Percentiles rank a stretch among this genome's conserved stretches.
These are phyloP conservation scores for Xestia sexstrigata DNA, from an alignment of 2,888 invertebrate genomes.

Conservation along the genomic window DNA sequence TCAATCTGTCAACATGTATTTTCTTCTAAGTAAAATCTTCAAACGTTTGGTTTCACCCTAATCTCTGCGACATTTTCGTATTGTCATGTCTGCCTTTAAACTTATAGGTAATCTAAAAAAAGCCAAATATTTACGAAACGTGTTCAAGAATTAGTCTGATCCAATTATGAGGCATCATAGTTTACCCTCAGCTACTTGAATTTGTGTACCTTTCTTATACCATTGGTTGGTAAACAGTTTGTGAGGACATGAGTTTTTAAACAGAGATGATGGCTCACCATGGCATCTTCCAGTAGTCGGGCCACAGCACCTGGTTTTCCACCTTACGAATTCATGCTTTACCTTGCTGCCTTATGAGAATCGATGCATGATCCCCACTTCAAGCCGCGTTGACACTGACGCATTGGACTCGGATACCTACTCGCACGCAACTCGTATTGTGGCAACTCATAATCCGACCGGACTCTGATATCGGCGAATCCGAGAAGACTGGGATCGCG, in stretches of 20 bases:
- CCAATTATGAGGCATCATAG: neutral
- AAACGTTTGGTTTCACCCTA: neutral
- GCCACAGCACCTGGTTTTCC: too few species aligned
- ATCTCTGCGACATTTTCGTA: neutral
- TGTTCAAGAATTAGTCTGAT: constrained; percentile 8
- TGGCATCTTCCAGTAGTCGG: too few species aligned
- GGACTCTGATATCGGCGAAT: too few species aligned
- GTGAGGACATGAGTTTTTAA: neutral
- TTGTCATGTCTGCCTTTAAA: neutral
- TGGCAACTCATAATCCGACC: too few species aligned
- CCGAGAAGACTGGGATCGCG: too few species aligned
- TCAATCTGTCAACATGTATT: neutral
- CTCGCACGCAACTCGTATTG: too few species aligned
- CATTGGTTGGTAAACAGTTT: neutral
- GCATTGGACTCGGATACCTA: too few species aligned
- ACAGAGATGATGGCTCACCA: neutral
- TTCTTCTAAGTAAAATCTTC: neutral
- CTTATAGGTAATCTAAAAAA: neutral
- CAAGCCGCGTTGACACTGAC: too few species aligned
- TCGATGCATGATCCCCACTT: too few species aligned
- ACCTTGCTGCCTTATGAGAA: too few species aligned
- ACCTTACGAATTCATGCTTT: neutral
- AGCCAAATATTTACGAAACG: constrained; percentile 29
- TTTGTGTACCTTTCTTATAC: neutral
- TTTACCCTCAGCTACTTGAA: neutral